Base-by-base conservation (phyloP, 2,888 invertebrate genomes). In the Andrena bucephala region DNA sequence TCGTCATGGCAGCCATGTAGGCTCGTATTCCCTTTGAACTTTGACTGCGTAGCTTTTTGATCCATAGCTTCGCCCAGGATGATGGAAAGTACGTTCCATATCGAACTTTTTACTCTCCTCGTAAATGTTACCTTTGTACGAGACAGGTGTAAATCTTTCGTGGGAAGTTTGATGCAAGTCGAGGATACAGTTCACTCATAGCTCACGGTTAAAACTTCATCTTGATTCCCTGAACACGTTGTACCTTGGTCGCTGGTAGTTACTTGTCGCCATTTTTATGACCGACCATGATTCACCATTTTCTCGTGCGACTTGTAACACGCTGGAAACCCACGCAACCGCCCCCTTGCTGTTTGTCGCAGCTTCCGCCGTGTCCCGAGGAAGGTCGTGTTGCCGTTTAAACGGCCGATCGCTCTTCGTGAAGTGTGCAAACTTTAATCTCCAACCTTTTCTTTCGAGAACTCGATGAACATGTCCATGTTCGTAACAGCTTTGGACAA, bases 1-100 rank as follows among this genome's bases (percentile, higher is more conserved):
- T 88, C 85, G 88, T 16, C 87, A 87, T 69, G 73, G 87, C 36
- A 92, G 91, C 75, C 92, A 92, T 6, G 81, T 90, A 70, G 92
- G 92, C 89, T 6, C 68, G 89, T 79, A 42, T 42, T 42, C 42
- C 42, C 42, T 29, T 36, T 20, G 13, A 31, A 52, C n/a, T 54
- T 29, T 4, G 33, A 27, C 62, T 65, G 42, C 13, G 2, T 24
- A 13, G 31, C 31, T 52, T 76, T 31, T 36, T 52, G 52, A 52
- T 52, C 52, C 52, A 8, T 8, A 20, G 24, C 60, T 29, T 16
- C 60, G 16, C 29, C 29, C 10, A 29, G 16, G 16, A 60, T 31
- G 16, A 33, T 62, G 31, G n/a, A 10, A 33, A 62, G 62, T 42
- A 42, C 16, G 42, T 20, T 52, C 8, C 20, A 52, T 20, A 52